A percentile compares a stretch with the other conserved stretches of the same genome.
phyloP scores from a whole-genome alignment of 2,888 invertebrate species.

The Stenurella melanura region DNA sequence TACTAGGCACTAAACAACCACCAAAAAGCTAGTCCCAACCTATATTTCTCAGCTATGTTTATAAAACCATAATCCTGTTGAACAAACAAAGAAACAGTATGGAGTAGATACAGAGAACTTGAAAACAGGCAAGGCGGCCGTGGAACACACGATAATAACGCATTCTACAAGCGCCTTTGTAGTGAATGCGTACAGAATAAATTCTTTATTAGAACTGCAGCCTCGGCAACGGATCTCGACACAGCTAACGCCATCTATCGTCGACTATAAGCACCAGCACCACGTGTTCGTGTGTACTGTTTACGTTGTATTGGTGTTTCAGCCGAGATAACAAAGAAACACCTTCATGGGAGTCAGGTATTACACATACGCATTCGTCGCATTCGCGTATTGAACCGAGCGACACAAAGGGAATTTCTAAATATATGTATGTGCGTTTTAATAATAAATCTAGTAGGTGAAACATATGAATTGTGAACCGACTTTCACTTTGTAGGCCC shows the following conservation, averaged over 20 bases:
- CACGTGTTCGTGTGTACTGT: conserved; percentile 31
- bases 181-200: conserved; percentile 35
- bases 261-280: neutral
- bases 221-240: neutral
- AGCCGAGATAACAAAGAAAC: neutral
- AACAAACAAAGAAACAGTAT: neutral
- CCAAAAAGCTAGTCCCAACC: too few species aligned
- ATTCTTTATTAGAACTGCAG: conserved; percentile 39
- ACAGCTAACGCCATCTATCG: conserved; percentile 40
- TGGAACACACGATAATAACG: conserved; percentile 11
- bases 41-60: too few species aligned
- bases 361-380: neutral
- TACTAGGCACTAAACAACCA: too few species aligned
- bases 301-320: neutral
- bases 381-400: neutral
- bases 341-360: neutral
- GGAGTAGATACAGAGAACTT: neutral
- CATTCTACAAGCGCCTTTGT: conserved; percentile 37
- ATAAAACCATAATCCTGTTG: neutral
- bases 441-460: too few species aligned
- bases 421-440: neutral
- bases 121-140: neutral
- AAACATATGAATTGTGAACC: too few species aligned
- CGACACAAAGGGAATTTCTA: neutral
- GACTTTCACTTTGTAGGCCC: too few species aligned